Evolutionary conservation across 1,140 invertebrate species (phyloP).

Genomic region (Habropoda laboriosa): DNA sequence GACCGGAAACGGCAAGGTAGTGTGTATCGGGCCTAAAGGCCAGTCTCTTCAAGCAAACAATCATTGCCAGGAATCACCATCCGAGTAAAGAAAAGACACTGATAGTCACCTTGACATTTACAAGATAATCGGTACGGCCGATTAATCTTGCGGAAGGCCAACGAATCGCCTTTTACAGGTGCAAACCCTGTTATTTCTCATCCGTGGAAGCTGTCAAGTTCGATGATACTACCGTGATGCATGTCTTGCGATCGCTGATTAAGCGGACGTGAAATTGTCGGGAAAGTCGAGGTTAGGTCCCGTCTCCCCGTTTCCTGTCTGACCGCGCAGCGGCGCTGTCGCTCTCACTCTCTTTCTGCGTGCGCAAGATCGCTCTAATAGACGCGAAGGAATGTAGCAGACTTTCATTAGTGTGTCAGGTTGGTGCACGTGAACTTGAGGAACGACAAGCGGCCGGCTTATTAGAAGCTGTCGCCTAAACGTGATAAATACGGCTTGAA

Average conservation of each 20-base stretch:
- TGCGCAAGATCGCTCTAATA: neutral
- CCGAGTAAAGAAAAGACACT: too few relatives aligned
- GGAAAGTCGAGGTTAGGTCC: constrained; percentile 4
- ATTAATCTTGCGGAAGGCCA: neutral
- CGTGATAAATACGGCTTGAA: too few relatives aligned
- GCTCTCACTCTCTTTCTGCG: neutral
- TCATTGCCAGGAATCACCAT: neutral
- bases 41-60: too few relatives aligned
- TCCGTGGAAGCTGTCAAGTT: neutral
- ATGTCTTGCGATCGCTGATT: neutral
- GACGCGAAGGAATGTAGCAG: neutral
- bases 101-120: neutral
- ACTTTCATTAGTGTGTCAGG: neutral
- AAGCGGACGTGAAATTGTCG: constrained; percentile 25
- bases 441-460: neutral
- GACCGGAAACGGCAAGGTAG: too few relatives aligned
- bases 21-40: rapidly evolving
- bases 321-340: neutral
- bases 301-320: neutral
- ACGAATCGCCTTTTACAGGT: neutral
- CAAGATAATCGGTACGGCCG: too few relatives aligned
- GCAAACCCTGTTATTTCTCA: neutral
- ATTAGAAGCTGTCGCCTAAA: neutral
- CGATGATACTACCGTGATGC: neutral
- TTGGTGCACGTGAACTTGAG: neutral